phyloP scores from a whole-genome alignment of 2,113 vertebrate species.

The Paraplagusia blochii region DNA sequence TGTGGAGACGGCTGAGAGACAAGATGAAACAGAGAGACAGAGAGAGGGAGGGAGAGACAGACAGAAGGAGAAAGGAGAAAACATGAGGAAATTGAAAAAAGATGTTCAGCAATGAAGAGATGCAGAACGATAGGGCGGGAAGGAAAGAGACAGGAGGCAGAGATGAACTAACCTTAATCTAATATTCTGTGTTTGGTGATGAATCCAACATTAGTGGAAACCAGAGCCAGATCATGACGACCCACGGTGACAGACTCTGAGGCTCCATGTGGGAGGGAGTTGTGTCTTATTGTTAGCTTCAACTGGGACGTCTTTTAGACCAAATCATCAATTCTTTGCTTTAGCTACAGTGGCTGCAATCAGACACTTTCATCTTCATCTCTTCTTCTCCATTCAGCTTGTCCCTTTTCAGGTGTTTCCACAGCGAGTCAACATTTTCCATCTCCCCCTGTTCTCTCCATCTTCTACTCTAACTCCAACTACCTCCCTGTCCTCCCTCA shows the following conservation, averaged over 20 bases:
- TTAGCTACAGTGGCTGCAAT: too few species aligned
- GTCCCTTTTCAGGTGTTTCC: too few species aligned
- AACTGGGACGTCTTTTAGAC: too few species aligned
- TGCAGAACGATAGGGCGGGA: background rate
- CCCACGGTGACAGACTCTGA: conserved; percentile 6
- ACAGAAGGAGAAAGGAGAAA: background rate
- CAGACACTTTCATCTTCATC: too few species aligned
- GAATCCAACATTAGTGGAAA: conserved; percentile 44
- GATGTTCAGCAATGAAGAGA: background rate
- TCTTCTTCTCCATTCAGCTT: too few species aligned
- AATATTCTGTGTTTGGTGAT: conserved; percentile 37
- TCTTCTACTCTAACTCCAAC: too few species aligned
- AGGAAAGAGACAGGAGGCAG: background rate
- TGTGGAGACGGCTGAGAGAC: background rate
- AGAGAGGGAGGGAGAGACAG: background rate
- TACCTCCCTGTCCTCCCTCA: too few species aligned
- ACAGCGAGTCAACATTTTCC: too few species aligned
- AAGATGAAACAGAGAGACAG: background rate
- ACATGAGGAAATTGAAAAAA: background rate
- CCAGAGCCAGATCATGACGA: conserved; percentile 4
- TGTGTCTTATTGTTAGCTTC: too few species aligned
- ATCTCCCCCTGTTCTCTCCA: too few species aligned
- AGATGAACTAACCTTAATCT: conserved; percentile 32
- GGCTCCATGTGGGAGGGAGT: conserved; percentile 2
- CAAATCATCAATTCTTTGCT: too few species aligned